These are phyloP conservation scores for Pygmarrhopalites habei DNA, from an alignment of 1,140 invertebrate species.

Conservation along the genomic window DNA sequence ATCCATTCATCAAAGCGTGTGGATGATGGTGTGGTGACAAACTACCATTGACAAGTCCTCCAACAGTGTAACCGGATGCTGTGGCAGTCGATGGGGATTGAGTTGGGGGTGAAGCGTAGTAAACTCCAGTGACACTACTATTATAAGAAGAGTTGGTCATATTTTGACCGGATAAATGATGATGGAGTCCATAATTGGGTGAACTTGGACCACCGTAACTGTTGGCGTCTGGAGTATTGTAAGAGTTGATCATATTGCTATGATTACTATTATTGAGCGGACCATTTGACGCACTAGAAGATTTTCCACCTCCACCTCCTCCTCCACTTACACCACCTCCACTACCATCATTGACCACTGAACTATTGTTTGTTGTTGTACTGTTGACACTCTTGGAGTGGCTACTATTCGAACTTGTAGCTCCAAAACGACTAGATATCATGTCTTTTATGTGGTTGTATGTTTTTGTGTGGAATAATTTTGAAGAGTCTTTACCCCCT, in stretches of 20 bases:
- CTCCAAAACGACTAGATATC: slow-evolving; percentile 70
- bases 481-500: slow-evolving; percentile 32
- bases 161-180: slow-evolving; percentile 11
- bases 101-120: slow-evolving; percentile 19
- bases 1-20: slow-evolving; percentile 3
- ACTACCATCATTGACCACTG: slow-evolving; percentile 10
- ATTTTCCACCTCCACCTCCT: too few relatives aligned
- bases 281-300: not conserved
- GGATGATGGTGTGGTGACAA: not conserved
- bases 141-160: not conserved
- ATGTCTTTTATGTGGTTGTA: slow-evolving; percentile 78
- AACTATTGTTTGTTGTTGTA: not conserved
- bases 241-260: slow-evolving; percentile 13
- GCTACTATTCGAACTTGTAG: slow-evolving; percentile 44
- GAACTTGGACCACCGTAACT: slow-evolving; percentile 3
- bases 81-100: slow-evolving; percentile 1
- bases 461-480: slow-evolving; percentile 52
- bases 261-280: slow-evolving; percentile 1
- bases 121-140: not conserved
- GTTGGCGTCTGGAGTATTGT: slow-evolving; percentile 11
- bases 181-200: slow-evolving; percentile 16
- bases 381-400: slow-evolving; percentile 41
- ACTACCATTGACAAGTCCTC: not conserved
- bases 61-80: too few relatives aligned
- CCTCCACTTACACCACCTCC: not conserved